These are phyloP conservation scores for Sparus aurata DNA, from an alignment of 2,797 vertebrate species.

Conservation along the genomic window DNA sequence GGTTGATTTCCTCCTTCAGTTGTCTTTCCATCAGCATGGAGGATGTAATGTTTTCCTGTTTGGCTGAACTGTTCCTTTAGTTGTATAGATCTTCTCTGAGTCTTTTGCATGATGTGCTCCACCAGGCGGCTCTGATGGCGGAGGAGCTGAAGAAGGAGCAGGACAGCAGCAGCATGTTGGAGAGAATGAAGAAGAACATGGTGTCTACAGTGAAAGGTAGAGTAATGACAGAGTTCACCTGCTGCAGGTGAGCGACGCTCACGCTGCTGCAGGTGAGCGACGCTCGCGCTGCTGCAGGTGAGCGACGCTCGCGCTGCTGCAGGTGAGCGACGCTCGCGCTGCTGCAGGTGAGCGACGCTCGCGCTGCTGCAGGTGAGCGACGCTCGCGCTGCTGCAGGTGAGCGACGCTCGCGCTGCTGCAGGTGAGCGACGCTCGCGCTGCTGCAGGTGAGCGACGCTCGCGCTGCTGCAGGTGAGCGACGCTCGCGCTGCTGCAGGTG, in stretches of 20 bases:
- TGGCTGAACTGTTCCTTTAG: too few relatives aligned
- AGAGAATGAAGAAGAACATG: constrained; percentile 78
- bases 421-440: too few relatives aligned
- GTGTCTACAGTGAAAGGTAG: constrained; percentile 72
- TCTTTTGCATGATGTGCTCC: not conserved
- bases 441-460: too few relatives aligned
- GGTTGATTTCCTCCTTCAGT: too few relatives aligned
- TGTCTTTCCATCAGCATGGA: too few relatives aligned
- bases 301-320: not conserved
- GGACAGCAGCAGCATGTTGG: constrained; percentile 72
- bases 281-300: not conserved
- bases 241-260: too few relatives aligned
- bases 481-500: too few relatives aligned
- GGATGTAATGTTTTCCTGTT: too few relatives aligned
- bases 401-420: too few relatives aligned
- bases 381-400: not conserved
- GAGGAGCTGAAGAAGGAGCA: constrained; percentile 83
- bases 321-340: too few relatives aligned
- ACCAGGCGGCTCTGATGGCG: constrained; percentile 77
- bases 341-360: fast-evolving
- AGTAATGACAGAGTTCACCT: not conserved
- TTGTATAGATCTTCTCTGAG: too few relatives aligned
- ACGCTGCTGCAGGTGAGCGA: not conserved
- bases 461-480: too few relatives aligned
- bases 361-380: not conserved